Conservation (phyloP, 37 sponge, comb jelly and placozoan genomes). For the Chondrosia reniformis region DNA sequence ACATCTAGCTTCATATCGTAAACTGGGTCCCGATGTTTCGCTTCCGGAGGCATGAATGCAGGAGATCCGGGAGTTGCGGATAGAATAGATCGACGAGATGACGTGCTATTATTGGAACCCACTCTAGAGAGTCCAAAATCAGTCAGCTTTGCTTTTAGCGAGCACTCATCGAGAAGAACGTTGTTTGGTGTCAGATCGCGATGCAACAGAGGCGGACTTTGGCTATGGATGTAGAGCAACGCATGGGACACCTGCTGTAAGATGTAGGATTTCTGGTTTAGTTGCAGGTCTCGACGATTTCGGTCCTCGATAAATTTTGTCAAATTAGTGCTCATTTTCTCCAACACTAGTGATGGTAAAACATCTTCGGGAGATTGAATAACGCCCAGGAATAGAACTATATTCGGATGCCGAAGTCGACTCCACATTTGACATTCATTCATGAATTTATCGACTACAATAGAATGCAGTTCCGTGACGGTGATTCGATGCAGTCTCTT, state of each 20-base stretch:
- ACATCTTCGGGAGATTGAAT: background rate
- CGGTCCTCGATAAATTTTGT: background rate
- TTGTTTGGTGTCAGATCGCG: constrained; percentile 19
- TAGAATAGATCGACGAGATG: background rate
- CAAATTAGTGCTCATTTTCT: constrained; percentile 13
- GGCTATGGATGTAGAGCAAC: background rate
- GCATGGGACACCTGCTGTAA: constrained; percentile 5
- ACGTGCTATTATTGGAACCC: background rate
- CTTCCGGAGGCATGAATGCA: constrained; percentile 23
- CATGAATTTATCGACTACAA: background rate
- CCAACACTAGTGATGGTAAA: constrained; percentile 3
- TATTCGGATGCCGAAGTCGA: constrained; percentile 3
- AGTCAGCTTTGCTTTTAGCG: constrained; percentile 13
- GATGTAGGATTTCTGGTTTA: background rate
- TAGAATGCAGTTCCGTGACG: background rate
- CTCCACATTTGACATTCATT: constrained; percentile 1
- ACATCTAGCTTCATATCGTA: constrained; percentile 1
- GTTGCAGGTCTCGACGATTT: background rate
- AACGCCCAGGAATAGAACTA: constrained; percentile 16
- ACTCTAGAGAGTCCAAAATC: constrained; percentile 9
- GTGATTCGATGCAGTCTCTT: constrained; percentile 16
- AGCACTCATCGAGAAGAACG: background rate
- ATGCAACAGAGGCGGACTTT: background rate
- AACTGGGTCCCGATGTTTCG: background rate
- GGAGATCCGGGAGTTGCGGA: background rate